These are phyloP conservation scores for Urechis unicinctus DNA, from an alignment of 2,888 invertebrate genomes.

Conservation along the genomic window DNA sequence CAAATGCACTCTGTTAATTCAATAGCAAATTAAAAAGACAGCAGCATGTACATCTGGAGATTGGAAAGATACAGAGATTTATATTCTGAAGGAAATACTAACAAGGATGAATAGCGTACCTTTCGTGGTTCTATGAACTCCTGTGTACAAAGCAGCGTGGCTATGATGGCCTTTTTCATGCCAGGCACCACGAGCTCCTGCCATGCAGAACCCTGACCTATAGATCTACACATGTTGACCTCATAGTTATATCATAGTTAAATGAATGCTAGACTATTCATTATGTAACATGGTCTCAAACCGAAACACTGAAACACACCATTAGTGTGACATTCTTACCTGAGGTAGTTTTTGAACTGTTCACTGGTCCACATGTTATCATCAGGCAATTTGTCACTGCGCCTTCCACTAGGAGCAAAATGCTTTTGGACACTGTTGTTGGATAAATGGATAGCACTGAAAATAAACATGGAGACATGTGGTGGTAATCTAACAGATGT, in stretches of 20 bases:
- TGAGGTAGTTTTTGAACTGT: conserved; percentile 64
- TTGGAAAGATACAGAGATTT: no score
- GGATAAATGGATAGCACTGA: conserved; percentile 67
- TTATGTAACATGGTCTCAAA: neutral
- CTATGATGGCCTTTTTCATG: conserved; percentile 75
- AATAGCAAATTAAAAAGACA: neutral
- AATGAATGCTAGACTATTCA: neutral
- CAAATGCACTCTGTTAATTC: conserved; percentile 66
- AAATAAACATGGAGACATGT: conserved; percentile 5
- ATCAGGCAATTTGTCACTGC: conserved; percentile 57
- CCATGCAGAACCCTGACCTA: conserved; percentile 66
- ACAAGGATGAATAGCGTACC: conserved; percentile 31
- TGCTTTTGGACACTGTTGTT: conserved; percentile 89
- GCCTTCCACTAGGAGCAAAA: conserved; percentile 60
- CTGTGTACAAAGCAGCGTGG: conserved; percentile 72
- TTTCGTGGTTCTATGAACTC: conserved; percentile 51
- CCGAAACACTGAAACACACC: neutral
- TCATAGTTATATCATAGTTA: neutral
- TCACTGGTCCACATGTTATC: conserved; percentile 81
- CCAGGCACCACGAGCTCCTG: conserved; percentile 71
- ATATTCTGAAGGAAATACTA: no score
- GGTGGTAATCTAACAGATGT: no score
- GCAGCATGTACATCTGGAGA: no score
- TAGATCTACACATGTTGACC: conserved; percentile 7
- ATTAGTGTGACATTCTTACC: conserved; percentile 48